phyloP scores from a whole-genome alignment of 1,140 invertebrate genomes.

The Drosophila funebris region DNA sequence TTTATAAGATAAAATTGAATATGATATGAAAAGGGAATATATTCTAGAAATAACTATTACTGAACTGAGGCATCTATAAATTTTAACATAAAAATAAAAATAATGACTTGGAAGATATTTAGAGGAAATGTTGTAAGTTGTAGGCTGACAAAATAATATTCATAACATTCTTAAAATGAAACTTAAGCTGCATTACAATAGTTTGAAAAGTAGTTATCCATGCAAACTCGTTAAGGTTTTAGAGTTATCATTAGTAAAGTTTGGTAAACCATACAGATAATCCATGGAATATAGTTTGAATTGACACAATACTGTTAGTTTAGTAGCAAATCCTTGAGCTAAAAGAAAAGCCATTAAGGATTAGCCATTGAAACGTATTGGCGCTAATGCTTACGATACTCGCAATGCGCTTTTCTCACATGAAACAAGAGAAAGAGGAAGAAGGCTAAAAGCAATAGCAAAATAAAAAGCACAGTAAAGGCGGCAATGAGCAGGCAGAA shows the following conservation, averaged over 20 bases:
- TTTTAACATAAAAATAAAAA: too few species aligned
- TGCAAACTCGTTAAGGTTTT: background rate
- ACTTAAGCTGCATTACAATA: too few species aligned
- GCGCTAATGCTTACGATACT: background rate
- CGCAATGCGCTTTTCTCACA: too few species aligned
- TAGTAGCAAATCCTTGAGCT: background rate
- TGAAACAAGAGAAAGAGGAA: background rate
- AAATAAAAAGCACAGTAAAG: constrained; percentile 3
- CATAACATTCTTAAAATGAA: too few species aligned
- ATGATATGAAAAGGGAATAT: too few species aligned
- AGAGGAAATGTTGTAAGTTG: too few species aligned
- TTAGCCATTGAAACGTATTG: constrained; percentile 7
- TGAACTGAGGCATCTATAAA: too few species aligned
- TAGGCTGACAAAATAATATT: too few species aligned
- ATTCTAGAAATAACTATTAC: too few species aligned
- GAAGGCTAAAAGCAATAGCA: background rate
- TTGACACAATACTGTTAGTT: constrained; percentile 4
- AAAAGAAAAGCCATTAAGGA: background rate
- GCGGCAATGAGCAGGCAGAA: constrained; percentile 36
- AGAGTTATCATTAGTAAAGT: background rate
- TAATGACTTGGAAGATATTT: too few species aligned
- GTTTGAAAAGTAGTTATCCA: too few species aligned
- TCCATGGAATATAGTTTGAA: background rate
- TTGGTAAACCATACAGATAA: background rate
- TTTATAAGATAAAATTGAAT: too few species aligned